These are phyloP conservation scores for Varecia variegata DNA, from an alignment of 2,797 vertebrate genomes.

Conservation along the genomic window DNA sequence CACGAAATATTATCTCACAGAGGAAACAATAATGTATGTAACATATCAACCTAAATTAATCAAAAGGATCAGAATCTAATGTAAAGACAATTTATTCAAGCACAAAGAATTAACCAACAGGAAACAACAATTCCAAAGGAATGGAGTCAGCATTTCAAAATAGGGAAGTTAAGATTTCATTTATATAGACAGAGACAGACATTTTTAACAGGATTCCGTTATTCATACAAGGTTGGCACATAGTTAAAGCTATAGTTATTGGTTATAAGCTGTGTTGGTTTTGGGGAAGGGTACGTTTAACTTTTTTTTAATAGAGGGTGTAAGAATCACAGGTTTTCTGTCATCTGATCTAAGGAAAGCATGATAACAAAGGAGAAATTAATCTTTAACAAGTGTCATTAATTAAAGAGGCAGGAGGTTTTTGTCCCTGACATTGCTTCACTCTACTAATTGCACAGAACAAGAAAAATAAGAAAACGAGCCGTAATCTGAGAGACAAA, in stretches of 20 bases:
- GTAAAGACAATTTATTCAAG: neutral
- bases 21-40: neutral
- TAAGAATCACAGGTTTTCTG: too few species aligned
- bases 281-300: neutral
- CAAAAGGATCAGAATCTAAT: neutral
- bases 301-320: neutral
- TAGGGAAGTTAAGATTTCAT: neutral
- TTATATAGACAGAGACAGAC: neutral
- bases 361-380: neutral
- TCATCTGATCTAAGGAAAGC: neutral
- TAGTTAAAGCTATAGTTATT: neutral
- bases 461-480: neutral
- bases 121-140: neutral
- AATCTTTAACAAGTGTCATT: neutral
- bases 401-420: neutral
- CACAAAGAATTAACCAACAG: neutral
- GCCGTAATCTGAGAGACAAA: too few species aligned
- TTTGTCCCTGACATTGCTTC: neutral
- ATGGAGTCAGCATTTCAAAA: neutral
- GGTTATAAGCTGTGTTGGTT: neutral
- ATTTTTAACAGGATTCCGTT: neutral
- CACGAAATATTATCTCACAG: neutral
- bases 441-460: neutral
- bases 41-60: neutral
- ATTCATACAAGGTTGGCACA: neutral